These are phyloP conservation scores for Chironomus tentans DNA, from an alignment of 2,888 invertebrate genomes.

Conservation along the genomic window DNA sequence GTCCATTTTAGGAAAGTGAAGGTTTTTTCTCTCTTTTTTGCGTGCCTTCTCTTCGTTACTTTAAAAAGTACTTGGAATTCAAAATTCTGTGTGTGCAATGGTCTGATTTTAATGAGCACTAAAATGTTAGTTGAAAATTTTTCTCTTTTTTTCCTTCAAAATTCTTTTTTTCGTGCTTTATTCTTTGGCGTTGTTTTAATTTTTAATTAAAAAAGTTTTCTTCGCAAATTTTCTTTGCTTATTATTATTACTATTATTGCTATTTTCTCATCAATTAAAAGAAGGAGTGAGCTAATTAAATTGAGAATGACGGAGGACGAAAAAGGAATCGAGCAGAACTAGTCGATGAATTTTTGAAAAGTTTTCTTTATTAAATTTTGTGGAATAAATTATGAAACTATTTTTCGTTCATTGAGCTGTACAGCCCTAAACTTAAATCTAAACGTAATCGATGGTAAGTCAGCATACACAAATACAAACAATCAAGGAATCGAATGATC, in stretches of 20 bases:
- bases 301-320: not conserved
- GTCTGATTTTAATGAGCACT: slow-evolving; percentile 8
- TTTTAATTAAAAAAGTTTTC: not conserved
- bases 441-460: too few species aligned
- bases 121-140: not conserved
- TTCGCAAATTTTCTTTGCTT: not conserved
- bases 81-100: slow-evolving; percentile 3
- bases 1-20: not conserved
- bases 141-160: not conserved
- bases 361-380: too few species aligned
- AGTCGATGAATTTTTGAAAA: too few species aligned
- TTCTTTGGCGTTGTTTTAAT: not conserved
- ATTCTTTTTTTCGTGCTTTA: not conserved
- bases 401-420: too few species aligned
- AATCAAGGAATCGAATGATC: too few species aligned
- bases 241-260: too few species aligned
- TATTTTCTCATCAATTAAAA: not conserved
- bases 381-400: too few species aligned
- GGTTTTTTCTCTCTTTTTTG: not conserved
- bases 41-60: not conserved
- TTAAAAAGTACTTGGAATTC: not conserved
- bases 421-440: too few species aligned
- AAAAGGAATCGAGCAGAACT: not conserved
- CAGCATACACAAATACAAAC: too few species aligned
- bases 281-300: not conserved